These are phyloP conservation scores for Melinaea menophilus DNA, from an alignment of 2,888 invertebrate genomes.

Conservation along the genomic window DNA sequence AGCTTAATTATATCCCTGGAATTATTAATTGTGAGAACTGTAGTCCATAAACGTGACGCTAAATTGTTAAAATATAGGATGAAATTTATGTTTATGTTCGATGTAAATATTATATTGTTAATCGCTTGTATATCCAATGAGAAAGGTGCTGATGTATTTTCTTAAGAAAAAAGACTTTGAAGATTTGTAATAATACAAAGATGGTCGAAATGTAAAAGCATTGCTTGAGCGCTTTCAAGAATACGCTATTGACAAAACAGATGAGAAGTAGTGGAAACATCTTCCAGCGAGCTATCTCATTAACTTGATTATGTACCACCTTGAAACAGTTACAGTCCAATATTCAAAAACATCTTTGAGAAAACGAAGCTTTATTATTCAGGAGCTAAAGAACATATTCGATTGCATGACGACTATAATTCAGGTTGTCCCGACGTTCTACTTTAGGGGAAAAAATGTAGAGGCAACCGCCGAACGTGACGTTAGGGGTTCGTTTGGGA, in stretches of 20 bases:
- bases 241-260: slow-evolving; percentile 40
- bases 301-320: slow-evolving; percentile 55
- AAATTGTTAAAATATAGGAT: no score
- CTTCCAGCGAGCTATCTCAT: slow-evolving; percentile 47
- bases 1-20: no score
- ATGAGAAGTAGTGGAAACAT: slow-evolving; percentile 40
- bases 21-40: no score
- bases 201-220: slow-evolving; percentile 19
- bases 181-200: slow-evolving; percentile 18
- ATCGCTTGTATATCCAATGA: no score
- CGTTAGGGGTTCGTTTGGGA: slow-evolving; percentile 33
- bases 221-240: slow-evolving; percentile 18
- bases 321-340: slow-evolving; percentile 35
- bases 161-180: neutral
- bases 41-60: no score
- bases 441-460: slow-evolving; percentile 46
- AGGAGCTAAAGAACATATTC: slow-evolving; percentile 26
- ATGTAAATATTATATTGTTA: no score
- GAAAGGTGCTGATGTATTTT: neutral
- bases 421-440: slow-evolving; percentile 40
- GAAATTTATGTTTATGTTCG: no score
- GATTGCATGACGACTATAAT: slow-evolving; percentile 32
- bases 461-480: slow-evolving; percentile 39
- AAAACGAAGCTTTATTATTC: slow-evolving; percentile 20
- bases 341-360: slow-evolving; percentile 16